Evolutionary conservation across 2,888 invertebrate species (phyloP).

Genomic region (Anticlea derivata): DNA sequence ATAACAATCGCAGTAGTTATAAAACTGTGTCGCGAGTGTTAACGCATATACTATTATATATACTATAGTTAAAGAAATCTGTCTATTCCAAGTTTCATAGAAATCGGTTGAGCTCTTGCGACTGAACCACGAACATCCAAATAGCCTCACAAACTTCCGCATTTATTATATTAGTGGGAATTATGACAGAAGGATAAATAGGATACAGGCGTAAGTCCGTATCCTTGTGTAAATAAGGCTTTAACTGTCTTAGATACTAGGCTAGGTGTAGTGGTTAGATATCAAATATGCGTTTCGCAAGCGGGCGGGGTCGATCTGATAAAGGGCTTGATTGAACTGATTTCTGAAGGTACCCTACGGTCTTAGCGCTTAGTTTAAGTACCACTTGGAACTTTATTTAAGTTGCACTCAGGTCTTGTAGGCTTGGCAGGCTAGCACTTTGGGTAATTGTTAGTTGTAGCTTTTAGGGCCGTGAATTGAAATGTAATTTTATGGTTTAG

Average conservation of each 20-base stretch:
- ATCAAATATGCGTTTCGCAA: slow-evolving; percentile 31
- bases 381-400: slow-evolving; percentile 5
- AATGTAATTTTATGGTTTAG: neutral
- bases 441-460: slow-evolving; percentile 4
- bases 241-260: neutral
- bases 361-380: slow-evolving; percentile 10
- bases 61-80: too few species aligned
- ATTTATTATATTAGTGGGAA: too few species aligned
- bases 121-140: too few species aligned
- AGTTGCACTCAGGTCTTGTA: slow-evolving; percentile 6
- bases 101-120: too few species aligned
- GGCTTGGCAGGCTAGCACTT: slow-evolving; percentile 4
- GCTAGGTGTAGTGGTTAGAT: slow-evolving; percentile 6
- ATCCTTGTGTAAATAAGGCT: neutral
- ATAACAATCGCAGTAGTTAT: too few species aligned
- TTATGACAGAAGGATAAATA: too few species aligned
- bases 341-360: slow-evolving; percentile 17
- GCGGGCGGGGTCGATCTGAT: slow-evolving; percentile 26
- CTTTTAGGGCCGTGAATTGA: neutral
- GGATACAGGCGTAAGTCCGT: neutral
- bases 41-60: too few species aligned
- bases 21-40: too few species aligned
- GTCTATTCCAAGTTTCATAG: too few species aligned
- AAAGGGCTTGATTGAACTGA: slow-evolving; percentile 18
- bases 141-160: too few species aligned